Percentiles rank a stretch among this genome's conserved stretches.
Conservation (phyloP, 1,140 invertebrate genomes). For the Maniola jurtina region DNA sequence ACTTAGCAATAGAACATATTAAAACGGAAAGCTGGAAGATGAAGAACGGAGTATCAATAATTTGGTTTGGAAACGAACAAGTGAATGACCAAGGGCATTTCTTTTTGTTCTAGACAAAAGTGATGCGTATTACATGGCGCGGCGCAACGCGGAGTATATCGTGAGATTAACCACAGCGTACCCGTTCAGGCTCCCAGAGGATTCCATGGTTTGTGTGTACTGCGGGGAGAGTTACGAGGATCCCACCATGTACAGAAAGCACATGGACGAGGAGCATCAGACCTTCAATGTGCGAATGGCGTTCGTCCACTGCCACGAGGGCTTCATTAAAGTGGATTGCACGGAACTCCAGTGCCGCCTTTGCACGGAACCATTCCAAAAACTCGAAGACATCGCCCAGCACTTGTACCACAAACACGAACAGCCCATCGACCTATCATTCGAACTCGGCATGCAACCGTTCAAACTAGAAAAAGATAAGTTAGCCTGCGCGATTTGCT, state of each 20-base stretch:
- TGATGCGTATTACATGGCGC: constrained; percentile 55
- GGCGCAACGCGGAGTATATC: constrained; percentile 61
- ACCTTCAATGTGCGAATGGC: constrained; percentile 46
- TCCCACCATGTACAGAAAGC: constrained; percentile 44
- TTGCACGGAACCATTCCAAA: constrained; percentile 43
- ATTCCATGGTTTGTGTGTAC: constrained; percentile 60
- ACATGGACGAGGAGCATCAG: constrained; percentile 52
- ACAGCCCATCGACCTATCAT: constrained; percentile 38
- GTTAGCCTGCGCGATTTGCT: constrained; percentile 53
- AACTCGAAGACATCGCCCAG: constrained; percentile 40
- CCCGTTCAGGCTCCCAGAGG: constrained; percentile 62
- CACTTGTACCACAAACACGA: constrained; percentile 50
- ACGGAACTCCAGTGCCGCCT: constrained; percentile 53
- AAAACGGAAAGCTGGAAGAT: constrained; percentile 8
- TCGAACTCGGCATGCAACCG: constrained; percentile 51
- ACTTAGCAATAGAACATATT: background rate
- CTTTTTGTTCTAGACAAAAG: constrained; percentile 70
- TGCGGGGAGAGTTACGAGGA: constrained; percentile 56
- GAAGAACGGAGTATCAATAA: constrained; percentile 26
- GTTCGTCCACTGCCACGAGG: constrained; percentile 50
- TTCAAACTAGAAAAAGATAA: constrained; percentile 52
- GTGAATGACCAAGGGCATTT: constrained; percentile 56
- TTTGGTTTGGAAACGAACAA: constrained; percentile 31
- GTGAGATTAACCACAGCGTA: constrained; percentile 60
- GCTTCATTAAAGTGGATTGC: constrained; percentile 57